Base-by-base conservation (phyloP, 2,888 invertebrate species). In the Pristionchus mayeri region DNA sequence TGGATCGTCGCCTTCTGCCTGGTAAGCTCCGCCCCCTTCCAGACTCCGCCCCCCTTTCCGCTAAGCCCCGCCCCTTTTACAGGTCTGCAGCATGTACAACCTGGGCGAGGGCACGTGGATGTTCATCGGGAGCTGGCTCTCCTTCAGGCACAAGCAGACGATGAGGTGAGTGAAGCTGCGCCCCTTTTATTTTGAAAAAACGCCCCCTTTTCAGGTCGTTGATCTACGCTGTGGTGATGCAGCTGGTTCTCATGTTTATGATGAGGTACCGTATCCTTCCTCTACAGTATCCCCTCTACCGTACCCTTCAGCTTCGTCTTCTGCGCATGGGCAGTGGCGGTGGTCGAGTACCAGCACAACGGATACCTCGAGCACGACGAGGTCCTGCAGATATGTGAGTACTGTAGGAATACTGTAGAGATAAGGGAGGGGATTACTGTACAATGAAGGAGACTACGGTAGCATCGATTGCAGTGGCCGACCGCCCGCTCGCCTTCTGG, bases 81-180 rank as follows among this genome's bases (percentile, higher is more conserved):
- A 71, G 71, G 40, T 71, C 40, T 18, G 37, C 44, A 71, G 71
- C 24, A 71, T 71, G 71, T 71, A 40, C 71, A 71, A 71, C 71
- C 40, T 78, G 76, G 76, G 76, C 50, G 76, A 78, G 50, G 76
- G 76, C 27, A 78, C 76, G 21, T 78, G 76, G 76, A 78, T 78
- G 76, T 78, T 78, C 50, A 34, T 78, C 50, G 76, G 76, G 30
- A 50, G 50, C 18, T 78, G 76, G 76, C 76, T 78, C 40, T 50
- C 48, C 50, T 78, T 78, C 50, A 48, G 76, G 0, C 50, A 78
- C 50, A 48, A 30, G 30, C 1, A 50, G 21, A 2, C 30, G 1
- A 13, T 50, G 11, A 24, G 76, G 76, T 78, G 9, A 11, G 40
- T 21, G 7, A 34, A 40, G 11, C 71, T 71, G 40, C 71, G 71